Base-by-base conservation (phyloP, 23 tunicate species). In the Styela clava region DNA sequence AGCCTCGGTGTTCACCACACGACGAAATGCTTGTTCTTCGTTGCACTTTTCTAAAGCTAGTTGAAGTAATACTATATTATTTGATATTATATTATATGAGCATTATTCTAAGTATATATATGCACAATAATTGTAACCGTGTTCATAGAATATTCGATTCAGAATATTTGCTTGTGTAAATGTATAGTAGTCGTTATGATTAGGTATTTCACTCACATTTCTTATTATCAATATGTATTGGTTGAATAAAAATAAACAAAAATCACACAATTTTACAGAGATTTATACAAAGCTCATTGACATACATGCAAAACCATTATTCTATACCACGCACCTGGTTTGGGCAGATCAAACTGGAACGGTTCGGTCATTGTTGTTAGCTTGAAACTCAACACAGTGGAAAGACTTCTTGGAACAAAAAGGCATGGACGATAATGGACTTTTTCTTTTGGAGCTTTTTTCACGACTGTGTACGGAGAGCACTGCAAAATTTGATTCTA, bases 11-110 rank as follows among this genome's bases (percentile, higher is more conserved):
- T 27, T 76, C 18, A 76, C 65, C 7, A 76, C 81, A 9, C 81
- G 81, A 24, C 65, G 35, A 52, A 22, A 29, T 24, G 81, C 81
- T 76, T 76, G 62, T 52, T 76, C 62, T 44, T 76, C 81, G 65
- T 44, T 44, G 64, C 81, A 76, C 33, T 52, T 76, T 26, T 33
- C 81, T 33, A 56, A 76, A 7, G 37, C 81, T 76, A 33, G n/a
- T n/a, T n/a, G n/a, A n/a, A n/a, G n/a, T n/a, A n/a, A 61, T n/a
- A n/a, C n/a, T n/a, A 61, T 61, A 21, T 61, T 61, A 61, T 23
- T 21, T 21, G 64, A 23, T 61, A 61, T 23, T 61, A 23, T 61
- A 61, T 21, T 61, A 21, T 21, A 21, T 61, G n/a, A 21, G 64
- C n/a, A 61, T 21, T 61, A 21, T 21, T n/a, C n/a, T n/a, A 21